Evolutionary conservation across 2,888 invertebrate genomes (phyloP), one percentile per base, ranked within the genome.

Genomic region (Asteroscopus sphinx): DNA sequence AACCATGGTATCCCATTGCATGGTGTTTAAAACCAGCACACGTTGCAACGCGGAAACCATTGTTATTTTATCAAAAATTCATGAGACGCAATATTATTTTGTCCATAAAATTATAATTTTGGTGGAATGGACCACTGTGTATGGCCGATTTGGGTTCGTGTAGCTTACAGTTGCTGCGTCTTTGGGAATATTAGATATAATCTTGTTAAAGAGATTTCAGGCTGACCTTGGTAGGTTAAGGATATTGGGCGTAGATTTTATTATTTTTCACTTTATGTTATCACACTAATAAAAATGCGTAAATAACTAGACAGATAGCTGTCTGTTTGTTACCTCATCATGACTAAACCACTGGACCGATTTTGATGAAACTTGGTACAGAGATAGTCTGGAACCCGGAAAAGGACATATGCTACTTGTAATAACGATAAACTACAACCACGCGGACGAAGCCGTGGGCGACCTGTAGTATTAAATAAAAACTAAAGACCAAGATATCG

Each of bases 61-160:
- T 88, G 87, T 86, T 82, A 77, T 80, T 85, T 57, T 67, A 78
- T 87, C 90, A 88, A 85, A 88, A 86, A 91, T 91, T 90, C 90
- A 89, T 83, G 83, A 85, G 81, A 79, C 73, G 80, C 45, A 41
- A 63, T 71, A 47, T 77, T 79, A 80, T 81, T 83, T 81, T 82
- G 79, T 63, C 74, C 71, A 72, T 79, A 74, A 78, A 79, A 81
- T 81, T 81, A 79, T 81, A 82, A 39, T 61, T 68, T 64, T 46
- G 7, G 48, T 49, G 25, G 16, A 49, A 68, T 57, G 12, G 75
- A 61, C 59, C 62, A 48, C 68, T 73, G 77, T 73, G 68, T 65
- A 40, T 48, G 40, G 73, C 65, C 53, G 42, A 51, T 70, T 60
- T 53, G 30, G 52, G 59, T 70, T 66, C 49, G 42, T 40, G 36